phyloP scores from a whole-genome alignment of 2,797 vertebrate genomes.

The Hydrolagus colliei region DNA sequence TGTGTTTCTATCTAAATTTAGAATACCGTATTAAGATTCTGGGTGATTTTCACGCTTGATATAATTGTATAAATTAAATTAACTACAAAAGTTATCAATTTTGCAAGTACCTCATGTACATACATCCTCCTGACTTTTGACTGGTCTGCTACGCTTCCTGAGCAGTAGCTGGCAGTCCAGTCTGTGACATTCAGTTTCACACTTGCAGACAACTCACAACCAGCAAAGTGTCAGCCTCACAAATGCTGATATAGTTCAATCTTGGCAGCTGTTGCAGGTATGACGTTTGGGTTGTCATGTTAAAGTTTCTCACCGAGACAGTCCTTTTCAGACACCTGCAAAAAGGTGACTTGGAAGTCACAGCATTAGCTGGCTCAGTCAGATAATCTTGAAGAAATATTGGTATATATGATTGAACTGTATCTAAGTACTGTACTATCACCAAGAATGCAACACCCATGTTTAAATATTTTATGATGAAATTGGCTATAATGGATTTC shows the following conservation, averaged over 20 bases:
- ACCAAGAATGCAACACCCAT: background rate
- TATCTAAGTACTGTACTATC: background rate
- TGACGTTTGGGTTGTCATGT: no score
- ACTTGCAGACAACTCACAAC: background rate
- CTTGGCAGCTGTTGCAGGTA: background rate
- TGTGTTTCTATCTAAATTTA: background rate
- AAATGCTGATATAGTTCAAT: background rate
- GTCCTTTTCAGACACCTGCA: background rate
- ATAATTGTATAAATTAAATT: background rate
- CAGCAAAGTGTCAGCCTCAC: background rate
- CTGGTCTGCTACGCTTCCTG: no score
- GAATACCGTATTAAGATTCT: background rate
- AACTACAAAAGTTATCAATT: background rate
- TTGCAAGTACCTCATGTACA: no score
- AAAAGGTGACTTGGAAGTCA: slow-evolving; percentile 6
- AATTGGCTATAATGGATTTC: background rate
- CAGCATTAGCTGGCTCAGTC: background rate
- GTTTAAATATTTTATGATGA: slow-evolving; percentile 24
- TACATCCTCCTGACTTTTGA: no score
- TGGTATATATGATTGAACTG: background rate
- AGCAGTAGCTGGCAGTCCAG: no score
- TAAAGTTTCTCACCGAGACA: background rate
- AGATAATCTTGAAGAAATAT: background rate
- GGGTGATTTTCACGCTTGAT: background rate
- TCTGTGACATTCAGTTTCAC: no score